phyloP scores from a whole-genome alignment of 2,888 invertebrate genomes.

The Zhuqinia jingwanae region DNA sequence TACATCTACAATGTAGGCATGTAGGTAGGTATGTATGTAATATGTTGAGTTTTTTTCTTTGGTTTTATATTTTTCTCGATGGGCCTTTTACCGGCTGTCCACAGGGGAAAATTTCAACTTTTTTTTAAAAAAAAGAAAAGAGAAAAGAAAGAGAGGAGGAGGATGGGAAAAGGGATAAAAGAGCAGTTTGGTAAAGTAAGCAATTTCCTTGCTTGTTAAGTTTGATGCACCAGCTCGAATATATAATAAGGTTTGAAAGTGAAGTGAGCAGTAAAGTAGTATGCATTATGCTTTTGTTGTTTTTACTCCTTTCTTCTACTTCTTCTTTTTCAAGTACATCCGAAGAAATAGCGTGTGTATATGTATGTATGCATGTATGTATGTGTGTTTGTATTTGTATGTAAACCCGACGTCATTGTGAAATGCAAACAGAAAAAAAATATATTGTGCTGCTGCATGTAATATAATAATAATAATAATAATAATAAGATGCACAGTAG shows the following conservation, averaged over 20 bases:
- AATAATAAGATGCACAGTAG: constrained; percentile 8
- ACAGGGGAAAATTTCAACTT: constrained; percentile 57
- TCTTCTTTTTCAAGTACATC: background rate
- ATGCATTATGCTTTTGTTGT: constrained; percentile 10
- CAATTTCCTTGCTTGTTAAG: constrained; percentile 64
- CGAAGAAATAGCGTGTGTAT: no score
- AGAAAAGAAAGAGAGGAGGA: constrained; percentile 18
- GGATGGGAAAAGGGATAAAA: constrained; percentile 48
- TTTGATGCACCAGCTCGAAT: constrained; percentile 61
- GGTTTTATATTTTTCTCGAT: constrained; percentile 48
- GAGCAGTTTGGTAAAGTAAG: constrained; percentile 51
- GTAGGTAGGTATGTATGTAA: no score
- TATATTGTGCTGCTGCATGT: no score
- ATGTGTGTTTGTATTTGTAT: no score
- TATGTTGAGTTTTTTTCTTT: no score
- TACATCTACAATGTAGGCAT: no score
- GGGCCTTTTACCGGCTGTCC: constrained; percentile 60
- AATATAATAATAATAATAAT: no score
- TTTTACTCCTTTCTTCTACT: background rate
- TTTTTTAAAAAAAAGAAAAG: constrained; percentile 25
- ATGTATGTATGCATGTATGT: background rate
- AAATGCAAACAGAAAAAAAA: constrained; percentile 51
- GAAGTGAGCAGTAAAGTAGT: background rate
- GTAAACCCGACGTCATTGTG: no score
- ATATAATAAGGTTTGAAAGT: constrained; percentile 50